Evolutionary conservation across 2,797 vertebrate genomes (phyloP).

Genomic region (Ispidina picta): DNA sequence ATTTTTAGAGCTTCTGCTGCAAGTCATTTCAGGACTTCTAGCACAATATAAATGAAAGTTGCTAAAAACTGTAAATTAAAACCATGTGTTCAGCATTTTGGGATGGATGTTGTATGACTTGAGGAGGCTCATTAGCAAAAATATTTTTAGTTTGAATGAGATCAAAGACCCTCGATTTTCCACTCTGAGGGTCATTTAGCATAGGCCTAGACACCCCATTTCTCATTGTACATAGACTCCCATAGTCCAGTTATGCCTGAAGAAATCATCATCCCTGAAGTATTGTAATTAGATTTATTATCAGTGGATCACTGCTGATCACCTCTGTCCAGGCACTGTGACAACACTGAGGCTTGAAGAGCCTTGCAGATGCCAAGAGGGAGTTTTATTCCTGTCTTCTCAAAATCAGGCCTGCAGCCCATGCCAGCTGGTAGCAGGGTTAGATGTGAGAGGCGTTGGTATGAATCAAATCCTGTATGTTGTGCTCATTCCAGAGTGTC

Average conservation of each 20-base stretch:
- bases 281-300: slow-evolving; percentile 16
- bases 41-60: slow-evolving; percentile 75
- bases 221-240: not conserved
- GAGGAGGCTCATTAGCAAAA: slow-evolving; percentile 44
- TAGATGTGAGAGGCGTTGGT: not conserved
- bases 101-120: slow-evolving; percentile 50
- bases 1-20: slow-evolving; percentile 63
- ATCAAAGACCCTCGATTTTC: slow-evolving; percentile 54
- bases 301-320: not conserved
- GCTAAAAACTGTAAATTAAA: slow-evolving; percentile 78
- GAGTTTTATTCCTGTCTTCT: not conserved
- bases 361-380: not conserved
- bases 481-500: not conserved
- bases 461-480: not conserved
- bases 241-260: not conserved
- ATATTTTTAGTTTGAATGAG: slow-evolving; percentile 54
- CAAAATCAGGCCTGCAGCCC: not conserved
- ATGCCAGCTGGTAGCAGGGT: not conserved
- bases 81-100: slow-evolving; percentile 69
- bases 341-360: not conserved
- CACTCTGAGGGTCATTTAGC: slow-evolving; percentile 29
- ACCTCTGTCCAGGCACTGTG: not conserved
- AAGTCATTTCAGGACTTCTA: slow-evolving; percentile 65
- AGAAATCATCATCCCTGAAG: slow-evolving; percentile 47
- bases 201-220: slow-evolving; percentile 36